These are phyloP conservation scores for Andrena chrysosceles DNA, from an alignment of 2,888 invertebrate species.

Conservation along the genomic window DNA sequence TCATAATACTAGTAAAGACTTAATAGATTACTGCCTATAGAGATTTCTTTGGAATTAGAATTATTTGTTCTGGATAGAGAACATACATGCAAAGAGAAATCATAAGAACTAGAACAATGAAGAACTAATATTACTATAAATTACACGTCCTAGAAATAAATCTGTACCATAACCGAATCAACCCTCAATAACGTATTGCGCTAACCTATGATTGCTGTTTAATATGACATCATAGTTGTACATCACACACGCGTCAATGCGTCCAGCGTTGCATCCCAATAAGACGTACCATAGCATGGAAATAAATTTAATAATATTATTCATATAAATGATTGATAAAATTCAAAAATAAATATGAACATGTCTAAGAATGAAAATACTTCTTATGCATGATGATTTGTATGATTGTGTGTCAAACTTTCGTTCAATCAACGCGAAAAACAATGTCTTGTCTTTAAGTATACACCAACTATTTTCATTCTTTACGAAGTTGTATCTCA, in stretches of 20 bases:
- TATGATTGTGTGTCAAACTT: slow-evolving; percentile 38
- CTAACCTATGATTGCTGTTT: slow-evolving; percentile 85
- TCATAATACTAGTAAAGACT: slow-evolving; percentile 26
- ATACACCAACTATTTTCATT: slow-evolving; percentile 68
- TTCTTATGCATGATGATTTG: slow-evolving; percentile 52
- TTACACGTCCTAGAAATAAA: slow-evolving; percentile 64
- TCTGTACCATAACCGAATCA: slow-evolving; percentile 80
- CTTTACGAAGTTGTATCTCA: slow-evolving; percentile 51
- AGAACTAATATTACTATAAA: slow-evolving; percentile 61
- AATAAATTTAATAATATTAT: slow-evolving; percentile 82
- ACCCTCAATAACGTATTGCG: slow-evolving; percentile 81
- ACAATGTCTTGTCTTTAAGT: slow-evolving; percentile 23
- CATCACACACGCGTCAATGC: slow-evolving; percentile 82
- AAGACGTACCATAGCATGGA: slow-evolving; percentile 84
- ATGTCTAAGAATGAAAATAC: slow-evolving; percentile 71
- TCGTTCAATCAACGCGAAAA: slow-evolving; percentile 27
- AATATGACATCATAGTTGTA: slow-evolving; percentile 83
- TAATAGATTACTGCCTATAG: slow-evolving; percentile 24
- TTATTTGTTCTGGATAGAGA: slow-evolving; percentile 47
- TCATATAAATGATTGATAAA: slow-evolving; percentile 65
- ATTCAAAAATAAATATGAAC: slow-evolving; percentile 62
- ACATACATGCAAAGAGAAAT: slow-evolving; percentile 58
- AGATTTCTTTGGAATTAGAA: slow-evolving; percentile 37
- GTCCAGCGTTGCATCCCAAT: slow-evolving; percentile 83
- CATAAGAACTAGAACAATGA: slow-evolving; percentile 52